Base-by-base conservation (phyloP, 1,140 invertebrate species). In the Zaprionus capensis region DNA sequence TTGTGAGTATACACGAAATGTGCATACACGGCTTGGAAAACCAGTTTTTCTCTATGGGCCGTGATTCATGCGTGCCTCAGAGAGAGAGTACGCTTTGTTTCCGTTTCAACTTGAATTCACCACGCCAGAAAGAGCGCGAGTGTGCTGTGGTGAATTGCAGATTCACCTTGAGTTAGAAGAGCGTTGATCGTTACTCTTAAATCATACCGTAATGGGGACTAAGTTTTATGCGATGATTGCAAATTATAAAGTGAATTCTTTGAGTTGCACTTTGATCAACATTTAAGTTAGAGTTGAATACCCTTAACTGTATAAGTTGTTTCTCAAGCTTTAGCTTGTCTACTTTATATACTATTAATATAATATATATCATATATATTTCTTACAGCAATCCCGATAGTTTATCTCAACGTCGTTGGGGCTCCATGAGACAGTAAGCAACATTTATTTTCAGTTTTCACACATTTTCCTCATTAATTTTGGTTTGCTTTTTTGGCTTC, bases 371-470 rank as follows among this genome's bases (percentile, higher is more conserved):
- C 44, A 55, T 69, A 78, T 87, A 55, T 71, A 78, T 87, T 71
- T 61, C 75, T 91, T 84, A n/a, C 88, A 95, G 95, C 93, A 94
- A 96, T 91, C 94, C 95, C 84, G 95, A 96, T 87, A 95, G 94
- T 78, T 93, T 96, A 76, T 94, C 95, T 76, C 94, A 96, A 91
- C 94, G 95, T 78, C 94, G 95, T 93, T 96, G 96, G 96, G 96
- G 96, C 75, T 96, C 96, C 63, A 96, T 96, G 94, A 94, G 96
- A 95, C 95, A 96, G 96, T 96, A 95, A 96, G 95, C 93, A 80
- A 80, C 69, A 51, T 73, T 4, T 11, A 4, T 31, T 28, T 59
- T 44, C 36, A 69, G 53, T 65, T 66, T 49, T 68, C 49, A 49
- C 74, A 38, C 58, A 57, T 38, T 68, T 58, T 65, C 49, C 55